phyloP scores from a whole-genome alignment of 2,113 vertebrate species.

The Lepidothrix coronata region DNA sequence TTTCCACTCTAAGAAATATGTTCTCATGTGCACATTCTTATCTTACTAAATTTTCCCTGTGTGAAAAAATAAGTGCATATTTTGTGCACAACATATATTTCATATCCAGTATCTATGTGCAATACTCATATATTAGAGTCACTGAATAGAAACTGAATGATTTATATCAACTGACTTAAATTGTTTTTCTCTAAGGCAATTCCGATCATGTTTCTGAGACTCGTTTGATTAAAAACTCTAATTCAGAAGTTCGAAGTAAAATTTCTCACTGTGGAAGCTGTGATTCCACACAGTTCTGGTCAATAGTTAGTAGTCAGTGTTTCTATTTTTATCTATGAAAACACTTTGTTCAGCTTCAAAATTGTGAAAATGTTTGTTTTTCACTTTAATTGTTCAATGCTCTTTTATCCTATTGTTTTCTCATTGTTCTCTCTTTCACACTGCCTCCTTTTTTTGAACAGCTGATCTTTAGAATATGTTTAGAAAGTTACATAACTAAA shows the following conservation, averaged over 20 bases:
- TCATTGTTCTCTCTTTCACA: neutral
- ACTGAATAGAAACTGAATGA: neutral
- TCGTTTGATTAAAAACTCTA: neutral
- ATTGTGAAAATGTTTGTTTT: neutral
- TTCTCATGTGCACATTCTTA: neutral
- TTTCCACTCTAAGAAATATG: neutral
- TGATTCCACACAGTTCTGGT: neutral
- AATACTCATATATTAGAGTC: neutral
- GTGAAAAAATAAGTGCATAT: neutral
- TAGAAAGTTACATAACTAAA: neutral
- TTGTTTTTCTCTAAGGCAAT: neutral
- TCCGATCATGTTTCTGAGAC: neutral
- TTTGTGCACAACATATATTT: neutral
- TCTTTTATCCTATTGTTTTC: neutral
- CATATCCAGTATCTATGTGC: neutral
- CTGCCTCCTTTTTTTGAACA: neutral
- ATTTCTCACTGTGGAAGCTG: neutral
- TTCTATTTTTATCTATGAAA: neutral
- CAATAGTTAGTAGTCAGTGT: neutral
- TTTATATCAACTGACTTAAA: neutral
- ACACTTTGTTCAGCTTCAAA: neutral
- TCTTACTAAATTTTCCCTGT: neutral
- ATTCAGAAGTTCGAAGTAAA: neutral
- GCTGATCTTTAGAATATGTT: neutral
- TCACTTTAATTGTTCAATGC: neutral